Conservation (phyloP, 92 coral and sea anemone genomes). For the Micromussa lordhowensis region DNA sequence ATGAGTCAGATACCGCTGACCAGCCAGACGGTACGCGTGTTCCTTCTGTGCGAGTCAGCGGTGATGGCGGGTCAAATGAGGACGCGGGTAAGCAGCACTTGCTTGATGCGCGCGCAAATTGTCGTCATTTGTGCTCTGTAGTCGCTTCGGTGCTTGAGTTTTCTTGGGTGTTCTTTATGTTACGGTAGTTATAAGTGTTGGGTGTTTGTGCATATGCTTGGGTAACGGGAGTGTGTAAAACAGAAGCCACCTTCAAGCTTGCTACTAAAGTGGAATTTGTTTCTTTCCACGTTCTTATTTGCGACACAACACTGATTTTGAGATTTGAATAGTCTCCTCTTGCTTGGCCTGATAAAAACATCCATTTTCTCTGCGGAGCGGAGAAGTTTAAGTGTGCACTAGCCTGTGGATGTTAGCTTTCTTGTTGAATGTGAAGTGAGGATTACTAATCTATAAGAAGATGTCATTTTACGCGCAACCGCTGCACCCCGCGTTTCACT, state of each 20-base stretch:
- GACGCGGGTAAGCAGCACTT: slow-evolving; percentile 84
- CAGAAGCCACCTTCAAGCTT: not conserved
- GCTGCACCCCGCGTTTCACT: not conserved
- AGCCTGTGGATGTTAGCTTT: not conserved
- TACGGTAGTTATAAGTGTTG: too few relatives aligned
- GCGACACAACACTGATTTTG: not conserved
- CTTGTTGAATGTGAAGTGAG: not conserved
- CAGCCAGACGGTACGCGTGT: slow-evolving; percentile 89
- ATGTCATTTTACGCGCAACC: not conserved
- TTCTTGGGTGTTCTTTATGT: not conserved
- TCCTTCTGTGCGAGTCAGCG: slow-evolving; percentile 92
- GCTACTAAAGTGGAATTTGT: not conserved
- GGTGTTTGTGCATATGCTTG: not conserved
- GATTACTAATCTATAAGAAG: not conserved
- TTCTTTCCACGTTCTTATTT: not conserved
- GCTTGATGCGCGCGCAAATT: slow-evolving; percentile 41
- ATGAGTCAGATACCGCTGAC: slow-evolving; percentile 85
- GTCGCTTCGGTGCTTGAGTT: not conserved
- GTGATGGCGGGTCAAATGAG: slow-evolving; percentile 99
- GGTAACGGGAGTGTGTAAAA: not conserved
- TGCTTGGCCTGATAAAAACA: not conserved
- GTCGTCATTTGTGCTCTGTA: not conserved
- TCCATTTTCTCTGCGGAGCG: too few relatives aligned
- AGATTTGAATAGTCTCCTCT: not conserved
- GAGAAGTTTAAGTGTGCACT: not conserved